Base-by-base conservation (phyloP, 2,113 vertebrate genomes). In the Motacilla alba region DNA sequence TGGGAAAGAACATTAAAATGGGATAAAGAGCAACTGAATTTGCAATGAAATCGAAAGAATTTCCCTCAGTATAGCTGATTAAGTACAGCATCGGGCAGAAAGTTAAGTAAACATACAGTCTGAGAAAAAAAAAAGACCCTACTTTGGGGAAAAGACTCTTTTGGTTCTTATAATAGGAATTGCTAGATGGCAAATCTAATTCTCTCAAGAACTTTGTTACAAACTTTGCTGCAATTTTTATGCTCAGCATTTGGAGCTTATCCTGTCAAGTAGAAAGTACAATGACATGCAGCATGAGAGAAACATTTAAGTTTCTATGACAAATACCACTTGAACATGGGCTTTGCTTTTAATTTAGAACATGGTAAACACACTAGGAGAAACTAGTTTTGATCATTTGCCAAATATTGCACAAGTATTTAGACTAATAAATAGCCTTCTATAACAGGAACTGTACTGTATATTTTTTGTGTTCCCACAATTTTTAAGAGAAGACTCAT, bases 401-500 rank as follows among this genome's bases (percentile, higher is more conserved):
- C 96, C 96, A 96, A 96, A 92, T 89, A 93, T 93, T 94, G 92
- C 95, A 94, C 79, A 97, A 97, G 76, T 89, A 96, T 96, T 97
- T 96, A 90, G 90, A 94, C 90, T 93, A 96, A 94, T 95, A 96
- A 95, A 95, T 94, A 95, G 81, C 37, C 66, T 87, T 92, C 76
- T 94, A 60, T 92, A 92, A 96, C 95, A 96, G 95, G 92, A 97
- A 97, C 62, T 75, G 53, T 93, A 94, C 56, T 91, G 94, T 96
- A 66, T 96, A 96, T 96, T 93, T 97, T 96, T 81, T 87, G 83
- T 89, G 82, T 95, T 96, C 97, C 96, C 96, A 96, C 94, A 96
- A 96, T 90, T 95, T 94, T 89, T 81, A 87, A 90, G 66, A 69
- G 88, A 96, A 92, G 62, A 72, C 80, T 95, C 86, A 90, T 93